Conservation (phyloP, 2,888 invertebrate species). For the Agonopterix heracliana region DNA sequence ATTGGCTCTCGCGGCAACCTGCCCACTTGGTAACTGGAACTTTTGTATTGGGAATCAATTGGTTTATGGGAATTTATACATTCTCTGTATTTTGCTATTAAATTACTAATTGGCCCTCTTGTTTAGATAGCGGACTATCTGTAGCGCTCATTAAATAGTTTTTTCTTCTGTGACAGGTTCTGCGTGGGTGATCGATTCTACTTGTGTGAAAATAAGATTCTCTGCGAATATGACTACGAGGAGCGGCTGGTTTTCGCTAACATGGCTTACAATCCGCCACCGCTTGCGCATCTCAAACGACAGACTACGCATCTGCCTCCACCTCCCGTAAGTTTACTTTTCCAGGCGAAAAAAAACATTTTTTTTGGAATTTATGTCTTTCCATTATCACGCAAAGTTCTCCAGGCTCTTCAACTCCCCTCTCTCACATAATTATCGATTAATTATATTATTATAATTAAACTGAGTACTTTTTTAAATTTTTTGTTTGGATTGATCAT, state of each 20-base stretch:
- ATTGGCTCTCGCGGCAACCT: constrained; percentile 37
- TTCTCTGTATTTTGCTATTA: not conserved
- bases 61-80: constrained; percentile 10
- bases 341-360: constrained; percentile 1
- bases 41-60: constrained; percentile 26
- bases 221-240: constrained; percentile 98
- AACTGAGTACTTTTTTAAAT: no score
- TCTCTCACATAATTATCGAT: no score
- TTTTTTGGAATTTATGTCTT: not conserved
- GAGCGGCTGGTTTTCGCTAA: constrained; percentile 96
- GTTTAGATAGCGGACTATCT: no score
- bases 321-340: constrained; percentile 71
- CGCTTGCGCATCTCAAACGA: constrained; percentile 86
- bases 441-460: no score
- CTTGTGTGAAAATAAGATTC: constrained; percentile 97
- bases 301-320: constrained; percentile 79
- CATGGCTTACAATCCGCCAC: constrained; percentile 93
- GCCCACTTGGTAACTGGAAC: constrained; percentile 17
- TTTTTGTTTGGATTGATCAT: no score
- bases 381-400: not conserved
- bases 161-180: constrained; percentile 82
- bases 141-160: not conserved
- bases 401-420: no score
- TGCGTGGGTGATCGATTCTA: constrained; percentile 98
- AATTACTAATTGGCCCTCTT: no score